phyloP scores from a whole-genome alignment of 2,113 vertebrate genomes.

The Chamaetylas fuelleborni region DNA sequence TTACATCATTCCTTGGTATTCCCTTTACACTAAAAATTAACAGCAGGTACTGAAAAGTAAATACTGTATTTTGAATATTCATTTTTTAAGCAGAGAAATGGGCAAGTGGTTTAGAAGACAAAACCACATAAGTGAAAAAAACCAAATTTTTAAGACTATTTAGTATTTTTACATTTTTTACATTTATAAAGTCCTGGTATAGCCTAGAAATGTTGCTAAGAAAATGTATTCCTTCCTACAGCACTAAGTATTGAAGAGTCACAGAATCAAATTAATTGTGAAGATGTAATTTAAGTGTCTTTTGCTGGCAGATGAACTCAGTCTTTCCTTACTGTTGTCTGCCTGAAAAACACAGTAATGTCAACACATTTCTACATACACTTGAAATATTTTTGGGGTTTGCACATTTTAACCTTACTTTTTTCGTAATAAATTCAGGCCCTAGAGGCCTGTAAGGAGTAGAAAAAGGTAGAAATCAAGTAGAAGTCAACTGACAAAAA shows the following conservation, averaged over 20 bases:
- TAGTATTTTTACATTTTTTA: background rate
- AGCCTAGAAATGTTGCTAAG: background rate
- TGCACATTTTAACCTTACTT: background rate
- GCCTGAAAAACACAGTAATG: background rate
- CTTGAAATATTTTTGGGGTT: background rate
- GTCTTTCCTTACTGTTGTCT: background rate
- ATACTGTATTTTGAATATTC: background rate
- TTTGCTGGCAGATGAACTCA: background rate
- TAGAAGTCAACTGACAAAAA: background rate
- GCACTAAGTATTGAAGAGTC: background rate
- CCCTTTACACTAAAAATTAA: background rate
- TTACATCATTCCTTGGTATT: background rate
- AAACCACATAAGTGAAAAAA: background rate
- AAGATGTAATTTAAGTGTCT: background rate
- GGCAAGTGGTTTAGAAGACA: background rate
- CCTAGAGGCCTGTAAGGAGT: background rate
- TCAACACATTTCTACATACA: background rate
- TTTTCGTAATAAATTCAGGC: background rate
- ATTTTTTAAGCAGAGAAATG: background rate
- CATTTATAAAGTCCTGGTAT: background rate
- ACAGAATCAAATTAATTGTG: background rate
- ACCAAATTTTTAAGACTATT: background rate
- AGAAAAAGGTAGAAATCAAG: background rate
- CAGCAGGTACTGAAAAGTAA: background rate
- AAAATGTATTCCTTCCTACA: background rate